A percentile compares a stretch with the other conserved stretches of the same genome.
Evolutionary conservation across 2,113 vertebrate genomes (phyloP).

Genomic region (Callocephalon fimbriatum): DNA sequence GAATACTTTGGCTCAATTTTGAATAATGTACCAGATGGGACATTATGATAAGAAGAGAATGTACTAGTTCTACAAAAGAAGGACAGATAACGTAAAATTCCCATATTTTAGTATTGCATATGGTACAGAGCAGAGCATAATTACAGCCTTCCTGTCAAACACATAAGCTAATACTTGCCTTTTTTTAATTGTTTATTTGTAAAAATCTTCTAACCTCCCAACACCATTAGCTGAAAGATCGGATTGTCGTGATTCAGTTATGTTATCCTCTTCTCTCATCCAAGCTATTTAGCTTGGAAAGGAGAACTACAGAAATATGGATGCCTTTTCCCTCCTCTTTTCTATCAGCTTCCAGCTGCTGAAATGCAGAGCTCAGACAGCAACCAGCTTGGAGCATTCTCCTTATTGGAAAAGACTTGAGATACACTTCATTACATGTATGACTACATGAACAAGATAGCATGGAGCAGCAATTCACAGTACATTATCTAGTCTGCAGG

Average conservation of each 20-base stretch:
- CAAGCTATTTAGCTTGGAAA: slow-evolving; percentile 23
- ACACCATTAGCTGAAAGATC: slow-evolving; percentile 14
- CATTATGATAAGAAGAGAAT: slow-evolving; percentile 23
- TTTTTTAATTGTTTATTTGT: slow-evolving; percentile 25
- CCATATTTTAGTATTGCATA: slow-evolving; percentile 6
- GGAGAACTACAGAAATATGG: neutral
- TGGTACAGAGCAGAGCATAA: neutral
- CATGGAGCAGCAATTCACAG: neutral
- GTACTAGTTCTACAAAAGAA: slow-evolving; percentile 18
- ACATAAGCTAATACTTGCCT: neutral
- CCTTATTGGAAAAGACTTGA: neutral
- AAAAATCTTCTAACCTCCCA: slow-evolving; percentile 15
- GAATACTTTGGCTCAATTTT: slow-evolving; percentile 9
- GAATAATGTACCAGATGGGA: slow-evolving; percentile 29
- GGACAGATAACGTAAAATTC: neutral
- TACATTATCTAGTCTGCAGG: neutral
- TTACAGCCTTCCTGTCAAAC: slow-evolving; percentile 42
- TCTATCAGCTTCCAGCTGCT: neutral
- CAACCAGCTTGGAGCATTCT: neutral
- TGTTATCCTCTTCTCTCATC: neutral
- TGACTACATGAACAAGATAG: neutral
- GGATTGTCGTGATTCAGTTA: slow-evolving; percentile 22
- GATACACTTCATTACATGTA: neutral
- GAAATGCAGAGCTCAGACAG: neutral
- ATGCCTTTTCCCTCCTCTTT: neutral